phyloP scores from a whole-genome alignment of 2,888 invertebrate species.

The Scotopteryx bipunctaria region DNA sequence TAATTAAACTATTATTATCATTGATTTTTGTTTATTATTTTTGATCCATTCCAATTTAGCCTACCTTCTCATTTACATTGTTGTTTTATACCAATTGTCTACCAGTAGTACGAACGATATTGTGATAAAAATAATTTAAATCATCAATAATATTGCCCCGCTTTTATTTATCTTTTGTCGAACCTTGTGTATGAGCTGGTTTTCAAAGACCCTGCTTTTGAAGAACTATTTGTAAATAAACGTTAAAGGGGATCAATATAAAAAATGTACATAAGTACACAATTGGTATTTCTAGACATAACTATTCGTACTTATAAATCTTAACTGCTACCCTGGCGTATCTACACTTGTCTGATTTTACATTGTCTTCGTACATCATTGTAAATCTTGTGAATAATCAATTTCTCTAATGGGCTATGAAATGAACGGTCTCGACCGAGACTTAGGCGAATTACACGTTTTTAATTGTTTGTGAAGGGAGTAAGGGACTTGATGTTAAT shows the following conservation, averaged over 20 bases:
- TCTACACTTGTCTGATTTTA: constrained; percentile 61
- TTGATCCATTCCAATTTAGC: constrained; percentile 52
- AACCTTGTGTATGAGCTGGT: constrained; percentile 33
- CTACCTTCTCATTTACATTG: constrained; percentile 51
- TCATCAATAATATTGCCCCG: constrained; percentile 29
- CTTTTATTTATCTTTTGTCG: constrained; percentile 27
- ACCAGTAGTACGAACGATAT: constrained; percentile 46
- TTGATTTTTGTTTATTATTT: constrained; percentile 78
- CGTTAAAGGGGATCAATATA: constrained; percentile 82
- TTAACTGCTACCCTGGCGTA: constrained; percentile 71
- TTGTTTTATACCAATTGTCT: constrained; percentile 65
- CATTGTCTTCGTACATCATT: constrained; percentile 57
- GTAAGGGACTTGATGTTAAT: constrained; percentile 77
- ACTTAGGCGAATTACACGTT: constrained; percentile 62
- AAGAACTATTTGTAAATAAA: constrained; percentile 79
- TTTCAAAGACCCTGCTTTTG: constrained; percentile 56
- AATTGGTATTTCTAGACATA: constrained; percentile 78
- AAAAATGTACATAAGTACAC: constrained; percentile 78
- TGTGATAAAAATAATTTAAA: constrained; percentile 25
- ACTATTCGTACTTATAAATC: constrained; percentile 74
- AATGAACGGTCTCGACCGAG: constrained; percentile 38
- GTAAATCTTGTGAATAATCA: constrained; percentile 54
- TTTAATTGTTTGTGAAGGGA: constrained; percentile 70
- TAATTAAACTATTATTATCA: constrained; percentile 82
- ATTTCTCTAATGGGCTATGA: constrained; percentile 41